Conservation (phyloP, 1,140 invertebrate species). For the Steinernema khuongi region DNA sequence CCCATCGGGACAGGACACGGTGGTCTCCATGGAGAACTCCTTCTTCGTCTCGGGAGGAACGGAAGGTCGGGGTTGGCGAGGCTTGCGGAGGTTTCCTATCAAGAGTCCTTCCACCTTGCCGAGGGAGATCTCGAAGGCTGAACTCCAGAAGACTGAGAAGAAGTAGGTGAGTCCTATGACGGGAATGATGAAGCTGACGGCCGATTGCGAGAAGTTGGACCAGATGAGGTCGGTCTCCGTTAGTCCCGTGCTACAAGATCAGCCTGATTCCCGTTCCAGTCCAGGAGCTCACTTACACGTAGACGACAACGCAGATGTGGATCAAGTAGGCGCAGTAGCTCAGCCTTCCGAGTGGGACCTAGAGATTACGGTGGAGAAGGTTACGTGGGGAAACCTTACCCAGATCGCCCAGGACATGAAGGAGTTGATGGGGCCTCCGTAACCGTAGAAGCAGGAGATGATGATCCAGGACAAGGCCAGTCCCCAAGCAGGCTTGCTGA, state of each 20-base stretch:
- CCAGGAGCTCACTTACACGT: too few relatives aligned
- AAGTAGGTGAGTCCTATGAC: slow-evolving; percentile 1
- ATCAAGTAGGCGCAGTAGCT: slow-evolving; percentile 20
- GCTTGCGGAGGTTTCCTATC: neutral
- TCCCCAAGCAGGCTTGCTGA: slow-evolving; percentile 79
- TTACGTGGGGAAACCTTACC: neutral
- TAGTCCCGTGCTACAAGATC: too few relatives aligned
- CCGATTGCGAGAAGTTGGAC: neutral
- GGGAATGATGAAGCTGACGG: slow-evolving; percentile 8
- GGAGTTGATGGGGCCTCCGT: slow-evolving; percentile 67
- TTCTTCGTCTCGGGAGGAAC: neutral
- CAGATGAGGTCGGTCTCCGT: neutral
- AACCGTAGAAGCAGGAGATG: slow-evolving; percentile 75
- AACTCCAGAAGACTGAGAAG: slow-evolving; percentile 1
- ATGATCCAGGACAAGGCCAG: slow-evolving; percentile 75
- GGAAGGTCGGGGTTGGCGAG: neutral
- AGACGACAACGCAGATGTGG: slow-evolving; percentile 23
- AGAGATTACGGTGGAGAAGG: neutral
- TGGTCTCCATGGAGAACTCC: neutral
- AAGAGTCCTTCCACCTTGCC: slow-evolving; percentile 3
- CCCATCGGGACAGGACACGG: neutral
- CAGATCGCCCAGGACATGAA: slow-evolving; percentile 12
- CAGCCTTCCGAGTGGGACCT: slow-evolving; percentile 14
- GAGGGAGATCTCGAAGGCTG: neutral
- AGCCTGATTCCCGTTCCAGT: too few relatives aligned